phyloP scores from a whole-genome alignment of 2,888 invertebrate genomes.

The Lissonota sp. region DNA sequence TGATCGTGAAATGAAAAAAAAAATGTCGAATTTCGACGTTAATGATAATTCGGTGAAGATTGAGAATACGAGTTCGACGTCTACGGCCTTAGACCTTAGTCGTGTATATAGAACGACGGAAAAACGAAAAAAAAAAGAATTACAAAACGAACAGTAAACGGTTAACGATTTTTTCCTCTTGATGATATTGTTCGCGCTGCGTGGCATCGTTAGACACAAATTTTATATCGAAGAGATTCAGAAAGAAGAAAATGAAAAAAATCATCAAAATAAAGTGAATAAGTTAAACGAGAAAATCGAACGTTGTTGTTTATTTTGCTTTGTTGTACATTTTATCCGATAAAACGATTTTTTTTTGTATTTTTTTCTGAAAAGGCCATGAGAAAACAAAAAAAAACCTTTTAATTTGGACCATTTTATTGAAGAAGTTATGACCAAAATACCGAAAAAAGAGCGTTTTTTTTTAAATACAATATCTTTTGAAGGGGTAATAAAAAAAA shows the following conservation, averaged over 20 bases:
- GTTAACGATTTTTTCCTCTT: constrained; percentile 68
- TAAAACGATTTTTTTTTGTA: too few species aligned
- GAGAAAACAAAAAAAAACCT: too few species aligned
- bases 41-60: constrained; percentile 22
- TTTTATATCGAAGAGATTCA: constrained; percentile 83
- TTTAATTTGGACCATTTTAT: too few species aligned
- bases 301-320: background rate
- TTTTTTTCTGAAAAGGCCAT: too few species aligned
- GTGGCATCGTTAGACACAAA: constrained; percentile 83
- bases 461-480: too few species aligned
- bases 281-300: constrained; percentile 55
- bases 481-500: too few species aligned
- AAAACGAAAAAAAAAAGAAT: constrained; percentile 53
- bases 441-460: too few species aligned
- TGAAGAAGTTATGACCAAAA: too few species aligned
- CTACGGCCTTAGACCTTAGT: constrained; percentile 83
- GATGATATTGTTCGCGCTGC: constrained; percentile 80
- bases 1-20: background rate
- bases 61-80: constrained; percentile 67
- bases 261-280: constrained; percentile 68
- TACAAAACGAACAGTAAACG: constrained; percentile 54
- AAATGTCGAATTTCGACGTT: constrained; percentile 20
- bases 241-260: constrained; percentile 74
- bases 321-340: too few species aligned
- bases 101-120: constrained; percentile 79